phyloP scores from a whole-genome alignment of 2,113 vertebrate genomes.

The Anas platyrhynchos region DNA sequence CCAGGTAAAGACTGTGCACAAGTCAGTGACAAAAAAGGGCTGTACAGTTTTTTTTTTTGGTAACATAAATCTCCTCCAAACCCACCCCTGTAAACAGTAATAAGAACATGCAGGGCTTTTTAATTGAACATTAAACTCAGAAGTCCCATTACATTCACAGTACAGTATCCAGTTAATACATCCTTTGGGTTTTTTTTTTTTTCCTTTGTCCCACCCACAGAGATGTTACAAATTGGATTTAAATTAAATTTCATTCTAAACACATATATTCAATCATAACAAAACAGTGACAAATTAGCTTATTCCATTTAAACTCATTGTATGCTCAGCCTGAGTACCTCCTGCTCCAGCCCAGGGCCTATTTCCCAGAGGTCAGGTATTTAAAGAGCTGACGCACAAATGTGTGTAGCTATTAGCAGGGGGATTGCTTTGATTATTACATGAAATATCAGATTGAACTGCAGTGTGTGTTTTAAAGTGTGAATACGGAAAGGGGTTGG shows the following conservation, averaged over 20 bases:
- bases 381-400: slow-evolving; percentile 34
- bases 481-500: background rate
- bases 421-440: slow-evolving; percentile 19
- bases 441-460: slow-evolving; percentile 23
- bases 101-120: slow-evolving; percentile 51
- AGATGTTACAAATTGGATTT: slow-evolving; percentile 77
- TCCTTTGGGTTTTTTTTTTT: slow-evolving; percentile 43
- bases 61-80: slow-evolving; percentile 53
- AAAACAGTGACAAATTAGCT: slow-evolving; percentile 71
- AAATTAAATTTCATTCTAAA: slow-evolving; percentile 78
- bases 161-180: slow-evolving; percentile 34
- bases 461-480: background rate
- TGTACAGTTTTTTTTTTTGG: background rate
- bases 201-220: slow-evolving; percentile 61
- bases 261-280: slow-evolving; percentile 69
- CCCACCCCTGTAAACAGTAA: slow-evolving; percentile 52
- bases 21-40: slow-evolving; percentile 17
- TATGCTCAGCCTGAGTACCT: slow-evolving; percentile 36
- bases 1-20: slow-evolving; percentile 11
- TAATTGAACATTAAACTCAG: slow-evolving; percentile 53
- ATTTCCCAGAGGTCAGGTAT: slow-evolving; percentile 42
- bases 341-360: slow-evolving; percentile 28
- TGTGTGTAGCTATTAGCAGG: background rate
- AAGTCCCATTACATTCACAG: slow-evolving; percentile 45
- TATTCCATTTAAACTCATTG: slow-evolving; percentile 64